A percentile compares a stretch with the other conserved stretches of the same genome.
These are phyloP conservation scores for Protobothrops flavoviridis DNA, from an alignment of 2,113 vertebrate species.

Conservation along the genomic window DNA sequence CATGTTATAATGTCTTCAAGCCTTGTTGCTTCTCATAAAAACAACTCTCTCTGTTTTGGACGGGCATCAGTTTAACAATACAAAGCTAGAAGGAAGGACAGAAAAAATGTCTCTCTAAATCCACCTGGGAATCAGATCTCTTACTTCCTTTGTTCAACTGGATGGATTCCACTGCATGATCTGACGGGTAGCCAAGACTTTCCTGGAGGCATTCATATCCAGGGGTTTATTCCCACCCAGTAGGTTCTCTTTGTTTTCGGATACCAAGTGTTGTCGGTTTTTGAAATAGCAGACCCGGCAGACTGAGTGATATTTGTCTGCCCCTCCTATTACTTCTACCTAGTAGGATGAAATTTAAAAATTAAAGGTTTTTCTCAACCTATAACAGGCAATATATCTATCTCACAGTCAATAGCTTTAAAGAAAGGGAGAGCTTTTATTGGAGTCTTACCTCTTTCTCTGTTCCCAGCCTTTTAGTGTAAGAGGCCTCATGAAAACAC, in stretches of 20 bases:
- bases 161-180: background rate
- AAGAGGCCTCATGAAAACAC: conserved; percentile 91
- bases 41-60: background rate
- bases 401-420: background rate
- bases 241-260: conserved; percentile 79
- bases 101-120: fast-evolving
- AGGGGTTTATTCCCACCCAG: conserved; percentile 46
- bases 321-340: conserved; percentile 96
- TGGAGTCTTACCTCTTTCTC: conserved; percentile 83
- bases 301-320: conserved; percentile 91
- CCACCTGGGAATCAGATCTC: background rate
- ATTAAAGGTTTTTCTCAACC: background rate
- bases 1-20: background rate
- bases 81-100: background rate
- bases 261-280: conserved; percentile 27
- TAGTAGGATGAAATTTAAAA: conserved; percentile 35
- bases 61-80: background rate
- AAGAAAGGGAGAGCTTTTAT: background rate
- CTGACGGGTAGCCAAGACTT: conserved; percentile 74
- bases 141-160: background rate
- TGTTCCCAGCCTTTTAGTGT: conserved; percentile 89
- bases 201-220: conserved; percentile 59
- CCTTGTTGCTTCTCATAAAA: background rate
- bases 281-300: conserved; percentile 86
- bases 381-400: background rate